These are phyloP conservation scores for Lophius piscatorius DNA, from an alignment of 2,113 vertebrate genomes.

Conservation along the genomic window DNA sequence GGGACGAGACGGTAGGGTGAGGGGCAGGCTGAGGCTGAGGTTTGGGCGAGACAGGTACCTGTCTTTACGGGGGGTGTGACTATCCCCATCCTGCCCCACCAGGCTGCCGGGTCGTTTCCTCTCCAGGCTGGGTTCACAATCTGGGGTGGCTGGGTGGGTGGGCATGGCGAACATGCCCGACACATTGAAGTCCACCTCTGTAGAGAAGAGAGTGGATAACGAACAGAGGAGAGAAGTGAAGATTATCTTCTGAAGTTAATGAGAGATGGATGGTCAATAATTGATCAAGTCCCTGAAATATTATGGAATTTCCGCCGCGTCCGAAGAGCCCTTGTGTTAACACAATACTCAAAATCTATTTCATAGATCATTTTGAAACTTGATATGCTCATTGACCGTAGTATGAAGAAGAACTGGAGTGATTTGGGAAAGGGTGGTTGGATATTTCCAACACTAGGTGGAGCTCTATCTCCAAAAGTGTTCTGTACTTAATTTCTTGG, in stretches of 20 bases:
- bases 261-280: too few relatives aligned
- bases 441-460: too few relatives aligned
- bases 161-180: slow-evolving; percentile 90
- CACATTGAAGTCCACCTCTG: slow-evolving; percentile 98
- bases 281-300: too few relatives aligned
- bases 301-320: too few relatives aligned
- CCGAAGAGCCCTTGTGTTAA: too few relatives aligned
- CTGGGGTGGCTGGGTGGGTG: slow-evolving; percentile 77
- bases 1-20: slow-evolving; percentile 65
- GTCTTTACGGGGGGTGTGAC: slow-evolving; percentile 90
- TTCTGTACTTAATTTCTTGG: too few relatives aligned
- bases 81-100: slow-evolving; percentile 88
- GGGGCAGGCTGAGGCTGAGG: slow-evolving; percentile 75
- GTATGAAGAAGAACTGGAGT: too few relatives aligned
- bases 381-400: too few relatives aligned
- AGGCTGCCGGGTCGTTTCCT: slow-evolving; percentile 90
- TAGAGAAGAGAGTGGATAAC: background rate
- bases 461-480: too few relatives aligned
- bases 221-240: background rate
- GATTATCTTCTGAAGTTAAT: background rate
- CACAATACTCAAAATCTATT: too few relatives aligned
- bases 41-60: slow-evolving; percentile 85
- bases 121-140: slow-evolving; percentile 85
- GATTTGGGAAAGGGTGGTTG: too few relatives aligned
- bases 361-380: too few relatives aligned